Evolutionary conservation across 2,113 vertebrate species (phyloP), one percentile per base, ranked within the genome.

Genomic region (Sylvilagus bachmani): DNA sequence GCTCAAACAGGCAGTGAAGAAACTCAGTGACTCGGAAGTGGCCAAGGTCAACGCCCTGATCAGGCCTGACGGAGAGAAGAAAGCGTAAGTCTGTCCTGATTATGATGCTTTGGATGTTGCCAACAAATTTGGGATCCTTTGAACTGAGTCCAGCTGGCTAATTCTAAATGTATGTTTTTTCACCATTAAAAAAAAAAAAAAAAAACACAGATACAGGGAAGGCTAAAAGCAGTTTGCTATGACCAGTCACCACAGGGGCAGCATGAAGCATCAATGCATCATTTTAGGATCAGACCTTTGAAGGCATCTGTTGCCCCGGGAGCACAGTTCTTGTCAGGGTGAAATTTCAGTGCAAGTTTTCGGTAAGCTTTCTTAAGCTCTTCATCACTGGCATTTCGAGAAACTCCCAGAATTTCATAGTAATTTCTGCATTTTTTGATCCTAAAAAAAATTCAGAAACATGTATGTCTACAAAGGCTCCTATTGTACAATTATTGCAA

Each of bases 301-400:
- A 99, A 99, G 55, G 99, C 99, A 36, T 99, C 99, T 4, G 99
- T 99, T 27, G 99, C 99, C 83, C 99, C 99, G 17, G 99, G 99
- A 62, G 99, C 99, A 66, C 98, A 99, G 97, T 99, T 99, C 98
- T 99, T 99, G 97, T 99, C 99, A 0, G 99, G 99, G 97, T 99
- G 99, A 96, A 99, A 99, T 95, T 99, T 99, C 67, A 99, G 98
- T 44, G 99, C 99, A 67, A 99, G 98, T 95, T 98, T 99, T 96
- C 99, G 99, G 96, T 99, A 99, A 4, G 99, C 99, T 97, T 99
- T 99, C 98, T 99, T 99, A 97, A 99, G 98, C 81, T 99, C 99
- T 93, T 99, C 99, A 51, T 99, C 99, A 55, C 98, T 98, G 87
- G 99, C 99, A 82, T 99, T 98, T 94, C 98, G 98, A 80, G 98